Base-by-base conservation (phyloP, 2,797 vertebrate species). In the Euphonia xanthogaster region DNA sequence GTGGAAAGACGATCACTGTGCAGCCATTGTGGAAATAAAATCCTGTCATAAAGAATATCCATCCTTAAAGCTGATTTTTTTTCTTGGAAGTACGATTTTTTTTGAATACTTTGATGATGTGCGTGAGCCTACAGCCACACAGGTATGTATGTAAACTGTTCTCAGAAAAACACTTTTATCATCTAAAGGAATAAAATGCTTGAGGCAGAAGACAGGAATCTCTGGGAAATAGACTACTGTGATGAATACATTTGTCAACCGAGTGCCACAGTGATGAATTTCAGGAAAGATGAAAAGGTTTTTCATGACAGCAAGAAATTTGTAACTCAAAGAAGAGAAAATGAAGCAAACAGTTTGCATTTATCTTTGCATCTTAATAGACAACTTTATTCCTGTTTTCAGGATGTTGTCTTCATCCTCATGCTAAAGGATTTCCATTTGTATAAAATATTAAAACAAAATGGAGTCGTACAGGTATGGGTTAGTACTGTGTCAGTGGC, bases 271-370 rank as follows among this genome's bases (percentile, higher is more conserved):
- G 55, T 54, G 76, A 71, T 79, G 75, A 85, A 88, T 94, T 96
- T 94, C 86, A 94, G 31, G 58, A 82, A 96, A 97, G 96, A 97
- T 97, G 82, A 97, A 97, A 97, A 96, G 95, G 78, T 91, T 88
- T 89, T 92, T 89, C 50, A 44, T 94, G 95, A 94, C 92, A 93
- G 92, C 91, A 71, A 96, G 86, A 90, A 91, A 96, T 93, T 94
- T 93, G 93, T 94, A 94, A 91, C 94, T 93, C 94, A 94, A 96
- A 97, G 88, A 93, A 88, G n/a, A 78, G 68, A 95, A 93, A 95
- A 94, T 51, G 92, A 96, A 95, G 67, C 96, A 96, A 96, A 95
- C 70, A 79, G 87, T 91, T 95, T 92, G 61, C 91, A 94, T 94
- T 96, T 95, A 80, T 96, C 77, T 95, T 94, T 92, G 87, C 85